These are phyloP conservation scores for Pandemis heparana DNA, from an alignment of 2,888 invertebrate genomes.

Conservation along the genomic window DNA sequence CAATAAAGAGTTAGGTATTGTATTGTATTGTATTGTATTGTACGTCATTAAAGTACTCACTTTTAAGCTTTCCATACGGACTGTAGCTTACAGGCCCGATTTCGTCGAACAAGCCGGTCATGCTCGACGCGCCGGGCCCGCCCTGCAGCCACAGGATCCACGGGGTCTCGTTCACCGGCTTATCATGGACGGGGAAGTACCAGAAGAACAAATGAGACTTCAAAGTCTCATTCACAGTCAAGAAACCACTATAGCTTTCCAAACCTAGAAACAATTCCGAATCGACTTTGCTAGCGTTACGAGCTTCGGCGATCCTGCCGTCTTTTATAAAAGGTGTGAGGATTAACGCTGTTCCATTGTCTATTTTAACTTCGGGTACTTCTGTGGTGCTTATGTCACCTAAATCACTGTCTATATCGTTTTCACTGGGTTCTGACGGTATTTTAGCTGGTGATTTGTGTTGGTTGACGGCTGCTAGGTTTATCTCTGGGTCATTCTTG, in stretches of 20 bases:
- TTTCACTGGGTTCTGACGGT: constrained; percentile 10
- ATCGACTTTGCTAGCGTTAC: constrained; percentile 63
- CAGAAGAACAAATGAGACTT: constrained; percentile 94
- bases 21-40: no score
- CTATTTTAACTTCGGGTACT: constrained; percentile 48
- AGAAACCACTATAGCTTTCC: constrained; percentile 81
- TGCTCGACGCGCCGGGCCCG: constrained; percentile 92
- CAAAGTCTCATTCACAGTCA: constrained; percentile 90
- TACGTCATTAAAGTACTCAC: constrained; percentile 43
- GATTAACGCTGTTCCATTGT: constrained; percentile 67
- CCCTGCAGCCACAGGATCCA: constrained; percentile 96
- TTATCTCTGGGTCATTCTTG: constrained; percentile 14
- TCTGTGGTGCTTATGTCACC: constrained; percentile 20
- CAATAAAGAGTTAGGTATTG: no score
- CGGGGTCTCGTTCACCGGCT: constrained; percentile 82
- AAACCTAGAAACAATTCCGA: constrained; percentile 66
- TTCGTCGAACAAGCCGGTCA: constrained; percentile 75
- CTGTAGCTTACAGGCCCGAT: constrained; percentile 69
- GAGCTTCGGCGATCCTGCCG: constrained; percentile 68
- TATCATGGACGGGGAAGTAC: constrained; percentile 89
- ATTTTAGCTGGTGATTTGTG: background rate
- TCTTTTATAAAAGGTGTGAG: constrained; percentile 73
- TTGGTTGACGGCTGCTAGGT: background rate
- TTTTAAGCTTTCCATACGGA: constrained; percentile 43
- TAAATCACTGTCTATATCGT: constrained; percentile 21